Evolutionary conservation across 2,797 vertebrate species (phyloP).

Genomic region (Galaxias olidus): DNA sequence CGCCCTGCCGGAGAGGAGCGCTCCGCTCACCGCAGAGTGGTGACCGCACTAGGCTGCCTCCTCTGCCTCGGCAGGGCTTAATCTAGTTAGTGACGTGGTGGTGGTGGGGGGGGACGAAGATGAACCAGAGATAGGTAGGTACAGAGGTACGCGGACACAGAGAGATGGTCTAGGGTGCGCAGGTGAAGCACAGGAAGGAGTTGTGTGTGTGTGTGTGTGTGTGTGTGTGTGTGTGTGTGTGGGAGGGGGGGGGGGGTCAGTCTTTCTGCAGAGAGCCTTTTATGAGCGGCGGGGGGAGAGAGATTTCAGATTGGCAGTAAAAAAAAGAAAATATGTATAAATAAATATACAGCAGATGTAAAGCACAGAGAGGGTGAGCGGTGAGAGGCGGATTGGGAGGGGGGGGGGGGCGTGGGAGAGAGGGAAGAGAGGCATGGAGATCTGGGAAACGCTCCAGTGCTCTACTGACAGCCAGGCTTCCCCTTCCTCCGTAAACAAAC

Average conservation of each 20-base stretch:
- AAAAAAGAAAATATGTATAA: no score
- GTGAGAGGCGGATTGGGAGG: background rate
- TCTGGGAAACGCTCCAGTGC: slow-evolving; percentile 49
- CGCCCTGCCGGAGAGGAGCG: slow-evolving; percentile 12
- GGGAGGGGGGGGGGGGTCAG: slow-evolving; percentile 39
- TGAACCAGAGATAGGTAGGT: slow-evolving; percentile 20
- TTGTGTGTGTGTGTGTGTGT: no score
- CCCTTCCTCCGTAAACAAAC: slow-evolving; percentile 27
- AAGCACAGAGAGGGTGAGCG: no score
- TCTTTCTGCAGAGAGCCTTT: slow-evolving; percentile 24
- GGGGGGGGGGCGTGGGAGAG: background rate
- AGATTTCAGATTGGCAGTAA: no score
- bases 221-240: no score
- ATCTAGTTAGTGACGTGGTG: slow-evolving; percentile 15
- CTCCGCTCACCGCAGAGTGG: slow-evolving; percentile 28
- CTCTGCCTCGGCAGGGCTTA: no score
- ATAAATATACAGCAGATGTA: no score
- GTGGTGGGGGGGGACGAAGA: slow-evolving; percentile 11
- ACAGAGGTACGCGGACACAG: slow-evolving; percentile 33
- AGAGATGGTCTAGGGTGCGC: slow-evolving; percentile 25
- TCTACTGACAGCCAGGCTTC: slow-evolving; percentile 51
- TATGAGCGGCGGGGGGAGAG: background rate
- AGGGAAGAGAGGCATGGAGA: background rate
- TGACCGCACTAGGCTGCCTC: slow-evolving; percentile 16
- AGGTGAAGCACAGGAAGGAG: slow-evolving; percentile 1